phyloP scores from a whole-genome alignment of 2,113 vertebrate species.

The Clarias gariepinus region DNA sequence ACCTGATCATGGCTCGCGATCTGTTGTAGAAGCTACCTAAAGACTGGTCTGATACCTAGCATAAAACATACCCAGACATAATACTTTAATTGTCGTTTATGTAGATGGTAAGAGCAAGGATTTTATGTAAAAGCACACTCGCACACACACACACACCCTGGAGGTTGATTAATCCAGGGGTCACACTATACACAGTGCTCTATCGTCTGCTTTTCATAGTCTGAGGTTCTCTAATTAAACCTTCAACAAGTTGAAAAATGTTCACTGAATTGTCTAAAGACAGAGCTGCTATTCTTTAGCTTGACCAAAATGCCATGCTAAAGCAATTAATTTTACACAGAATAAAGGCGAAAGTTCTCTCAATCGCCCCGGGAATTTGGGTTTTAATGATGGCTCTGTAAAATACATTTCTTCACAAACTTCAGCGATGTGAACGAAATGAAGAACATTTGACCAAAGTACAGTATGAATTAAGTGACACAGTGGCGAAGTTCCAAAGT shows the following conservation, averaged over 20 bases:
- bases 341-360: not conserved
- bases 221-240: not conserved
- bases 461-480: not conserved
- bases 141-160: not conserved
- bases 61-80: conserved; percentile 24
- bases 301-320: not conserved
- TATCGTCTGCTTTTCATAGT: conserved; percentile 5
- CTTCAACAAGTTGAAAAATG: conserved; percentile 2
- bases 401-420: not conserved
- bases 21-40: conserved; percentile 28
- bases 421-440: no score
- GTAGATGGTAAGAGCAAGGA: conserved; percentile 29
- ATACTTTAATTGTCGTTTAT: conserved; percentile 22
- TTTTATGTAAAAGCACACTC: not conserved
- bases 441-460: not conserved
- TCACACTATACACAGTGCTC: not conserved
- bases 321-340: not conserved
- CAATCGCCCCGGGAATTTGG: not conserved
- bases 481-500: no score
- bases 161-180: not conserved
- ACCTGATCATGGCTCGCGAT: conserved; percentile 28
- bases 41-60: conserved; percentile 22
- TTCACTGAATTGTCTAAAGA: not conserved
- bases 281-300: not conserved
- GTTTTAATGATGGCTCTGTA: not conserved